phyloP scores from a whole-genome alignment of 2,113 vertebrate genomes.

The Sander lucioperca region DNA sequence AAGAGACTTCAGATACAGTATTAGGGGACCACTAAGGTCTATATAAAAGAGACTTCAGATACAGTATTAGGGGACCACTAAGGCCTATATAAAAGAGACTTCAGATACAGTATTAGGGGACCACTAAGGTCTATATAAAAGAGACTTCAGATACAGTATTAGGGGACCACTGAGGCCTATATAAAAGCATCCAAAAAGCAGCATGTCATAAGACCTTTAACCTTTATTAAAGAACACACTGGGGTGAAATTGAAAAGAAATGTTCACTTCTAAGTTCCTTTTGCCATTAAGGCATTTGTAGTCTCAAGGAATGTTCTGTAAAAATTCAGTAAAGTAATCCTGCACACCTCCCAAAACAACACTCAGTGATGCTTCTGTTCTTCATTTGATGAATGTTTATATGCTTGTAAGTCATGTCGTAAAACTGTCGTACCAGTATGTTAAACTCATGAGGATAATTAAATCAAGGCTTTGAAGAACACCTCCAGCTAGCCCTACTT shows the following conservation, averaged over 20 bases:
- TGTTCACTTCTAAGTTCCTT: background rate
- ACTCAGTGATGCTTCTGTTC: slow-evolving; percentile 47
- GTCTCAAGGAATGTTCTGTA: slow-evolving; percentile 17
- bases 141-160: no score
- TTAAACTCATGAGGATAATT: slow-evolving; percentile 62
- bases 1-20: no score
- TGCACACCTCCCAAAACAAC: slow-evolving; percentile 42
- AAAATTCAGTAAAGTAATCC: slow-evolving; percentile 25
- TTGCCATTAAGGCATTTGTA: background rate
- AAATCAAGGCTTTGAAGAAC: slow-evolving; percentile 69
- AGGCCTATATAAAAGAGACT: no score
- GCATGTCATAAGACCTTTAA: background rate
- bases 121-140: no score
- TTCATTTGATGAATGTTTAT: slow-evolving; percentile 64
- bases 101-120: no score
- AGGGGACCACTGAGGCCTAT: no score
- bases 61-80: no score
- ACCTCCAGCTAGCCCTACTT: slow-evolving; percentile 35
- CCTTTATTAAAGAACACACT: slow-evolving; percentile 23
- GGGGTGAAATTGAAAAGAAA: slow-evolving; percentile 19
- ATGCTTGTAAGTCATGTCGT: slow-evolving; percentile 73
- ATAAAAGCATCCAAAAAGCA: no score
- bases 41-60: no score
- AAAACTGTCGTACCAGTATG: slow-evolving; percentile 63
- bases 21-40: no score